Base-by-base conservation (phyloP, 2,888 invertebrate genomes). In the Tubulanus polymorphus region DNA sequence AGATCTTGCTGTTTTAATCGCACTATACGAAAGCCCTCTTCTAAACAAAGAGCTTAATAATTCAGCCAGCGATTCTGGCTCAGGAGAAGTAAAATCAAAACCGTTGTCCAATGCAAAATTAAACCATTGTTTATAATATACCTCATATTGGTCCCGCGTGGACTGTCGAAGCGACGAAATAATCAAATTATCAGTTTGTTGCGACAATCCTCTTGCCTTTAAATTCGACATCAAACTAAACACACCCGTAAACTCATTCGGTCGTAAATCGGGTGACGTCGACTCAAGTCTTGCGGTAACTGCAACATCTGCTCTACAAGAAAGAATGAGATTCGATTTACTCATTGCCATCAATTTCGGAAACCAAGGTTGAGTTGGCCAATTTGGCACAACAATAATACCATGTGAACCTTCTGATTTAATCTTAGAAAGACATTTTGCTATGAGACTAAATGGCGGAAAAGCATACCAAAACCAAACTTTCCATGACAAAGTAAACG, bases 291-390 rank as follows among this genome's bases (percentile, higher is more conserved):
- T n/a, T n/a, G n/a, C n/a, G n/a, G n/a, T n/a, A n/a, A n/a, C n/a
- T n/a, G n/a, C n/a, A n/a, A n/a, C n/a, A n/a, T n/a, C n/a, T n/a
- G n/a, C n/a, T n/a, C n/a, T n/a, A n/a, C n/a, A n/a, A n/a, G n/a
- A n/a, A n/a, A n/a, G n/a, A n/a, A n/a, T n/a, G n/a, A n/a, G n/a
- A n/a, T n/a, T n/a, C n/a, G n/a, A n/a, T n/a, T n/a, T n/a, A n/a
- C n/a, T n/a, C 54, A 59, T 54, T n/a, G 30, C 25, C 23, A 48
- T 5, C 23, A 56, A 35, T n/a, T 25, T 23, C 3, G 54, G 46
- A 48, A 25, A 59, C 59, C 59, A 56, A 26, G 30, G 26, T 20
- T 59, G 54, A 23, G 57, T 52, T 5, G 51, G 51, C 60, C 57
- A 57, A 6, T 28, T 27, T 23, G 57, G 50, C 6, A 53, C 46